A percentile compares a stretch with the other conserved stretches of the same genome.
Conservation (phyloP, 2,888 invertebrate species). For the Acleris sparsana region DNA sequence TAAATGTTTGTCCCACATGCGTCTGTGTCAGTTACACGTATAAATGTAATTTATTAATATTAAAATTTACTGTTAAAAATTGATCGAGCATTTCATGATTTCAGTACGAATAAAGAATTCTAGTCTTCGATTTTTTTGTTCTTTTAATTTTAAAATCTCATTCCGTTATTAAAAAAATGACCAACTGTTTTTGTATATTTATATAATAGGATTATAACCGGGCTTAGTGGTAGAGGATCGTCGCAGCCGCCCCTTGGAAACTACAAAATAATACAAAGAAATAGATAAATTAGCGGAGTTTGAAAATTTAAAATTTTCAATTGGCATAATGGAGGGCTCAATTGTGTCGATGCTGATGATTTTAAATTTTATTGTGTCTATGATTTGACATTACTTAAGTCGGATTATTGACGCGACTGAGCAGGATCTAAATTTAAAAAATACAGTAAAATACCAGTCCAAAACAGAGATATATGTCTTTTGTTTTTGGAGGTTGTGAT, state of each 20-base stretch:
- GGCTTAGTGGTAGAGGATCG: constrained; percentile 45
- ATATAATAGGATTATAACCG: constrained; percentile 54
- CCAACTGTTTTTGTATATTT: constrained; percentile 73
- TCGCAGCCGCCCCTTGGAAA: constrained; percentile 46
- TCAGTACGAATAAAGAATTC: constrained; percentile 52
- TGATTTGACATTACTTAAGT: constrained; percentile 40
- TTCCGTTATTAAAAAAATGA: constrained; percentile 61
- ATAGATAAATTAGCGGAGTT: constrained; percentile 29
- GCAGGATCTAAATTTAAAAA: constrained; percentile 48
- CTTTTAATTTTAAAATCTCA: constrained; percentile 41
- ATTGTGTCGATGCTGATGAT: constrained; percentile 58
- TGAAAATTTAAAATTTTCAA: constrained; percentile 60
- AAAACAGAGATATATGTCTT: background rate
- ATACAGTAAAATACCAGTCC: constrained; percentile 1
- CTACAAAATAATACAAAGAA: constrained; percentile 35
- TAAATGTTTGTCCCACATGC: background rate
- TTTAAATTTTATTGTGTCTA: constrained; percentile 58
- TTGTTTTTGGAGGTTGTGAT: background rate
- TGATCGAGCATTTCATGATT: constrained; percentile 50
- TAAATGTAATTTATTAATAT: constrained; percentile 14
- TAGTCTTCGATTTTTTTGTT: constrained; percentile 49
- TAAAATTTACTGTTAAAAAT: constrained; percentile 24
- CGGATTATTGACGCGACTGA: constrained; percentile 39
- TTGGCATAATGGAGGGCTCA: constrained; percentile 67
- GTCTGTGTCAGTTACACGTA: background rate